These are phyloP conservation scores for Anseranas semipalmata DNA, from an alignment of 2,113 vertebrate genomes.

Conservation along the genomic window DNA sequence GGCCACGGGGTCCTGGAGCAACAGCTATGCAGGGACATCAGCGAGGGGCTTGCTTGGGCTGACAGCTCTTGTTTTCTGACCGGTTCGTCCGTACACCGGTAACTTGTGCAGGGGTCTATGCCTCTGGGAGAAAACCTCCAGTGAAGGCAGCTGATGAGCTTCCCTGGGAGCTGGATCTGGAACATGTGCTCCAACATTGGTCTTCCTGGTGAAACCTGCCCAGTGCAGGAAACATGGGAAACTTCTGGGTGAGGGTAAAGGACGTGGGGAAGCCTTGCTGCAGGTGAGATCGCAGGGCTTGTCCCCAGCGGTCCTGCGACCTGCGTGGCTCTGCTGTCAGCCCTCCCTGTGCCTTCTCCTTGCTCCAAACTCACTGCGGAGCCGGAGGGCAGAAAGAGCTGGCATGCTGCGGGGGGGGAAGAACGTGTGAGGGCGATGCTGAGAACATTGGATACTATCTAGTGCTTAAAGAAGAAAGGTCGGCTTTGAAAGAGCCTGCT, in stretches of 20 bases:
- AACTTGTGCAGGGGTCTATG: not conserved
- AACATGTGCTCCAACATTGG: not conserved
- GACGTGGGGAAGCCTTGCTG: rapidly evolving
- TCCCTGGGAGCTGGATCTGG: not conserved
- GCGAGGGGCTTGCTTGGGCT: not conserved
- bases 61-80: not conserved
- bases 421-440: rapidly evolving
- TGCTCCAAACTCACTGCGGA: not conserved
- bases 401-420: rapidly evolving
- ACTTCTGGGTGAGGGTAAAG: not conserved
- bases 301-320: not conserved
- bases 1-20: not conserved
- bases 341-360: rapidly evolving
- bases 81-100: not conserved
- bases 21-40: not conserved
- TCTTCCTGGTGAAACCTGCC: not conserved
- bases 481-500: not conserved
- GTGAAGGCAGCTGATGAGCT: not conserved
- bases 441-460: not conserved
- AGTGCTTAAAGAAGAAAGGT: not conserved
- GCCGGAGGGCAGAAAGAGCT: not conserved
- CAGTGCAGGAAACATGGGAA: not conserved
- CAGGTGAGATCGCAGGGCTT: not conserved
- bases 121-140: not conserved
- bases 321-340: not conserved